Conservation (phyloP, 1,140 invertebrate species). For the Pteromalus puparum region DNA sequence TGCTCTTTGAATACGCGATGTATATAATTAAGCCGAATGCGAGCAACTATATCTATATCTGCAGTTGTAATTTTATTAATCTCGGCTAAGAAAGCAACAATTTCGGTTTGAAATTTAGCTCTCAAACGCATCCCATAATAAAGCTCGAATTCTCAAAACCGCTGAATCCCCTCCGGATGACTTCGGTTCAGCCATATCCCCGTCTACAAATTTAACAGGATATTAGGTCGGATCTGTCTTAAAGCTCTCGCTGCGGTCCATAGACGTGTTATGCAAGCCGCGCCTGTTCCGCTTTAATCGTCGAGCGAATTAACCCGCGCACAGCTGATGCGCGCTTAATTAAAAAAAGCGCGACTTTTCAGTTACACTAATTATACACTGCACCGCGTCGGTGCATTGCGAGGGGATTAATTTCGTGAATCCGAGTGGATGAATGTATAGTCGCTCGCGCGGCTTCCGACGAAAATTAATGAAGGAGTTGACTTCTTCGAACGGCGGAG, state of each 20-base stretch:
- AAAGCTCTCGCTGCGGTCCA: neutral
- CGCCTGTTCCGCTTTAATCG: constrained; percentile 17
- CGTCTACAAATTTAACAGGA: neutral
- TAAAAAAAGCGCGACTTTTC: neutral
- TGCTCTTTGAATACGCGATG: too few relatives aligned
- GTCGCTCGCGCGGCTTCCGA: neutral
- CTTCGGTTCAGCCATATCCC: neutral
- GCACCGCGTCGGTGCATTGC: too few relatives aligned
- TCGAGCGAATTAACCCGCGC: neutral
- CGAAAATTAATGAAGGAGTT: constrained; percentile 34
- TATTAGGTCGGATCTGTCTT: constrained; percentile 1
- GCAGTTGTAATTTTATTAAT: too few relatives aligned
- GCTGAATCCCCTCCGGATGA: neutral
- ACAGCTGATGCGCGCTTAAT: neutral
- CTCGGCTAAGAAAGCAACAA: too few relatives aligned
- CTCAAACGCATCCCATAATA: too few relatives aligned
- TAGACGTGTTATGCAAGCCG: neutral
- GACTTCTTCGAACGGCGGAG: neutral
- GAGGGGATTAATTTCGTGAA: neutral
- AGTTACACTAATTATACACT: too few relatives aligned
- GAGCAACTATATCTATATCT: too few relatives aligned
- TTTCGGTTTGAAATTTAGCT: too few relatives aligned
- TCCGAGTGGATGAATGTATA: constrained; percentile 10
- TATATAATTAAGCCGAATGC: too few relatives aligned
- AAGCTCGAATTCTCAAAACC: too few relatives aligned